Conservation (phyloP, 2,888 invertebrate genomes). For the Rotaria socialis region DNA sequence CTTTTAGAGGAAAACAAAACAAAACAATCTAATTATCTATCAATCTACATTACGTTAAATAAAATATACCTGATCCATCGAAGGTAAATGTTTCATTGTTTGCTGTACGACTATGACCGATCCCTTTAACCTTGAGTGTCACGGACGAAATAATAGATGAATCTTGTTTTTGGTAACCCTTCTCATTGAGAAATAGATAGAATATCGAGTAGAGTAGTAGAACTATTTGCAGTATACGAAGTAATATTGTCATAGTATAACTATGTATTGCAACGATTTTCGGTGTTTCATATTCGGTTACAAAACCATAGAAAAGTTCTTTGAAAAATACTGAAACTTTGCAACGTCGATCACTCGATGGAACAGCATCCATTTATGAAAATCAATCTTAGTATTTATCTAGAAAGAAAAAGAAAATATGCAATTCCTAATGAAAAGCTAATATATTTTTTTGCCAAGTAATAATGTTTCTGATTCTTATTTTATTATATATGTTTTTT, state of each 20-base stretch:
- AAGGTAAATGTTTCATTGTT: not conserved
- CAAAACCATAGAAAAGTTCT: not conserved
- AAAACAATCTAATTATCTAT: too few species aligned
- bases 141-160: conserved; percentile 59
- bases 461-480: too few species aligned
- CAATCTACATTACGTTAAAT: not conserved
- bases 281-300: conserved; percentile 20
- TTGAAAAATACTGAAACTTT: not conserved
- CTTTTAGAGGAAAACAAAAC: not conserved
- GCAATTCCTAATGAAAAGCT: too few species aligned
- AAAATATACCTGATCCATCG: not conserved
- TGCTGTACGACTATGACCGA: conserved; percentile 50
- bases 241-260: not conserved
- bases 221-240: not conserved
- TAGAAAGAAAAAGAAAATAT: not conserved
- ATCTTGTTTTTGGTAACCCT: conserved; percentile 62
- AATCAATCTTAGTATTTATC: not conserved
- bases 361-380: not conserved
- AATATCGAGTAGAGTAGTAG: not conserved
- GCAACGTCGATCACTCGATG: not conserved
- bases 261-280: conserved; percentile 9
- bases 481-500: too few species aligned
- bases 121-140: conserved; percentile 62
- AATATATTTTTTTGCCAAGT: too few species aligned
- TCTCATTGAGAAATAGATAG: conserved; percentile 52